phyloP scores from a whole-genome alignment of 2,888 invertebrate species.

The Erynnis tages region DNA sequence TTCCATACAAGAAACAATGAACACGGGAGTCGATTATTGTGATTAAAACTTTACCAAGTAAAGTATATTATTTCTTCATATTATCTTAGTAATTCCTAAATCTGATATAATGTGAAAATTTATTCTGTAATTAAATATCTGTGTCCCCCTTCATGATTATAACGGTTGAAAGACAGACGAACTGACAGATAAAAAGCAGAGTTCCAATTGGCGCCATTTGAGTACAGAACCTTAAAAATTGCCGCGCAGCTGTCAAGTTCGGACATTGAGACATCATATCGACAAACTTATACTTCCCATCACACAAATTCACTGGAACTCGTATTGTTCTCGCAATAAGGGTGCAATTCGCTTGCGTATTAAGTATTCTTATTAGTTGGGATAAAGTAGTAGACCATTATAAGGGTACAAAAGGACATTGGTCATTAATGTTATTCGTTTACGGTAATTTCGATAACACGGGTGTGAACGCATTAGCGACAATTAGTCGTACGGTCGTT shows the following conservation, averaged over 20 bases:
- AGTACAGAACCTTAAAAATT: no score
- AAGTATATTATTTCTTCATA: no score
- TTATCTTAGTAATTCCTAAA: no score
- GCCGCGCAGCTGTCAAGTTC: slow-evolving; percentile 70
- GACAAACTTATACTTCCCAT: slow-evolving; percentile 35
- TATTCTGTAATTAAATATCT: no score
- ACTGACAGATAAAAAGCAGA: no score
- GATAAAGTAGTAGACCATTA: slow-evolving; percentile 28
- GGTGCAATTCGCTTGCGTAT: slow-evolving; percentile 33
- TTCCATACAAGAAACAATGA: no score
- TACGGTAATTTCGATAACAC: slow-evolving; percentile 57
- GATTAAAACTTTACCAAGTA: no score
- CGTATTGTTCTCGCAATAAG: slow-evolving; percentile 28
- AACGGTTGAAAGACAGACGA: no score
- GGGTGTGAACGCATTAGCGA: slow-evolving; percentile 65
- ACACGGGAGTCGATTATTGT: no score
- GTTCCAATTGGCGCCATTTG: no score
- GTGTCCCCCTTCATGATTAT: no score
- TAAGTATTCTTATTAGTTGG: background rate
- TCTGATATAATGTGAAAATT: no score
- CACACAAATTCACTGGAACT: background rate
- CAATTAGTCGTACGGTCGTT: slow-evolving; percentile 74
- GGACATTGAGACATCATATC: slow-evolving; percentile 60
- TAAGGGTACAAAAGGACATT: slow-evolving; percentile 49
- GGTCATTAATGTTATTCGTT: slow-evolving; percentile 52